Evolutionary conservation across 2,797 vertebrate genomes (phyloP).

Genomic region (Gymnothorax reevesii): DNA sequence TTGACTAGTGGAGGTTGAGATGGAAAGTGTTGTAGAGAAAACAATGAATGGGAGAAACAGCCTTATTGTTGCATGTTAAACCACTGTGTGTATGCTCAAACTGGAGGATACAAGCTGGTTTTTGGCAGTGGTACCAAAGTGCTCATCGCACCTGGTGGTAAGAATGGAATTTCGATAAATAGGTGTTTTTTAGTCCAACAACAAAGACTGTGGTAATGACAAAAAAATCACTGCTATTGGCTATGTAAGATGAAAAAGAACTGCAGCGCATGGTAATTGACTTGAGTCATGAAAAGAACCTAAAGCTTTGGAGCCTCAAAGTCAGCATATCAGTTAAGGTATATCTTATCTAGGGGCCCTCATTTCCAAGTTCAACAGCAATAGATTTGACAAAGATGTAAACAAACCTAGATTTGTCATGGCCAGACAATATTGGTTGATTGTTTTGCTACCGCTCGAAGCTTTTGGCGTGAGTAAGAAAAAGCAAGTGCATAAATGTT

Average conservation of each 20-base stretch:
- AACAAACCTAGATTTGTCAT: neutral
- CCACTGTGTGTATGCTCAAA: constrained; percentile 25
- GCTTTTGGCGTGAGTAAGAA: too few species aligned
- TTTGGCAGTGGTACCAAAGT: constrained; percentile 8
- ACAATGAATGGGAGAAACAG: neutral
- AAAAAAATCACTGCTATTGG: neutral
- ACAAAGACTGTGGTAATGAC: neutral
- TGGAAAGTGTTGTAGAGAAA: neutral
- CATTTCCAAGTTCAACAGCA: neutral
- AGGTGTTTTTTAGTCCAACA: neutral
- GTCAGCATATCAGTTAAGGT: neutral
- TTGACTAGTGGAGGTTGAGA: neutral
- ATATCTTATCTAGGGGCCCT: neutral
- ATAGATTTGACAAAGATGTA: neutral
- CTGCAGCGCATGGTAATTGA: neutral
- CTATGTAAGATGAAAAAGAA: neutral
- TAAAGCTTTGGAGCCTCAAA: too few species aligned
- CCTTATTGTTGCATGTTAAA: constrained; percentile 20
- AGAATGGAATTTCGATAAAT: neutral
- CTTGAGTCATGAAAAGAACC: neutral
- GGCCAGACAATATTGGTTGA: too few species aligned
- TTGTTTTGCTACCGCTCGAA: too few species aligned
- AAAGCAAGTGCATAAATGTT: neutral
- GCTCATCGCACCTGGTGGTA: neutral
- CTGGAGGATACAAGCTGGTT: neutral